phyloP scores from a whole-genome alignment of 2,797 vertebrate species.

The Avahi laniger region DNA sequence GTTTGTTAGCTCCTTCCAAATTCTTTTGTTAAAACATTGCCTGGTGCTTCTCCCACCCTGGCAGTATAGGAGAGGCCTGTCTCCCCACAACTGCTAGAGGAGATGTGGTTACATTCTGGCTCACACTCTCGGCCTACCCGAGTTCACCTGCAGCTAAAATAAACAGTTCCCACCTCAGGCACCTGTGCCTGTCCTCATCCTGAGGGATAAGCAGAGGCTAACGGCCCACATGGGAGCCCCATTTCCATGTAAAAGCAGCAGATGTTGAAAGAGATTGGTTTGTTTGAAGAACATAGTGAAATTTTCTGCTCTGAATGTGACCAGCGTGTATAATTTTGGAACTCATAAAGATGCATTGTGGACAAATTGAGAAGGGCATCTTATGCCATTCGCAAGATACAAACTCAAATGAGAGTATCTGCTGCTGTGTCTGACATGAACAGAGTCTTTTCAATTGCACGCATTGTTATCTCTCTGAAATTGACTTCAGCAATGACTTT shows the following conservation, averaged over 20 bases:
- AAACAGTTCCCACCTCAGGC: neutral
- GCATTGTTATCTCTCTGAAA: neutral
- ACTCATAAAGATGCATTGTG: neutral
- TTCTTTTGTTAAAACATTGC: fast-evolving
- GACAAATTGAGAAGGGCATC: neutral
- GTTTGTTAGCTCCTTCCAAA: neutral
- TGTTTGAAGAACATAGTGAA: neutral
- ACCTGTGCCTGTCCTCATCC: neutral
- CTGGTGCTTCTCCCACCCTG: fast-evolving
- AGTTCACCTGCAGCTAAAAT: neutral
- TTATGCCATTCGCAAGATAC: neutral
- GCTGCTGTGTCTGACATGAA: neutral
- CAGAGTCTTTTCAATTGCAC: neutral
- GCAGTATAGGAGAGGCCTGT: fast-evolving
- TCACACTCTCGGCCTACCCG: neutral
- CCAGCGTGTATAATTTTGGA: neutral
- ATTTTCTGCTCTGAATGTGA: neutral
- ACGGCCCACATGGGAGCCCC: neutral
- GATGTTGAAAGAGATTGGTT: neutral
- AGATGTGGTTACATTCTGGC: neutral
- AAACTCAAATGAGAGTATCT: neutral
- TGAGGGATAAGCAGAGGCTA: neutral
- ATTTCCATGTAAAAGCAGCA: neutral
- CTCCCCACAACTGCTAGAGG: neutral
- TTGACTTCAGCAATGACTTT: neutral